A percentile compares a stretch with the other conserved stretches of the same genome.
Conservation (phyloP, 1,140 invertebrate species). For the Aphelinus certus region DNA sequence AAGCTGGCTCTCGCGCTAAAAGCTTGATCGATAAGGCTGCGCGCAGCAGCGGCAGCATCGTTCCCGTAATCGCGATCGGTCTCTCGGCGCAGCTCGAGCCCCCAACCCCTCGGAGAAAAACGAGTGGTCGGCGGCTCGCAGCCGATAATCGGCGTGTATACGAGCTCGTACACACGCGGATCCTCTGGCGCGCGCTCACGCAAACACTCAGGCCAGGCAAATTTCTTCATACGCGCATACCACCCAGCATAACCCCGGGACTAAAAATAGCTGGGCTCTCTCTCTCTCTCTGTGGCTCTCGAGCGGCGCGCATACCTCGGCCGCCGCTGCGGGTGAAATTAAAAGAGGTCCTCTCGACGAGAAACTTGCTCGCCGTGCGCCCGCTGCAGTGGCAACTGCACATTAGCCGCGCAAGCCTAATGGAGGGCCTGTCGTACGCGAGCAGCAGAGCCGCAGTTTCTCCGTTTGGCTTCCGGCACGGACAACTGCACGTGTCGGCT, state of each 20-base stretch:
- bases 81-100: neutral
- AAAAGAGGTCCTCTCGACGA: slow-evolving; percentile 1
- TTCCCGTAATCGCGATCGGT: slow-evolving; percentile 7
- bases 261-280: slow-evolving; percentile 21
- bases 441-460: neutral
- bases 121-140: neutral
- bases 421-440: neutral
- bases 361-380: no score
- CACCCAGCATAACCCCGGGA: neutral
- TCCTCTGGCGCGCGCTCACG: neutral
- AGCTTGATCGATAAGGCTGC: no score
- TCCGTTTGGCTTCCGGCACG: slow-evolving; percentile 27
- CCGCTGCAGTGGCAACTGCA: slow-evolving; percentile 3
- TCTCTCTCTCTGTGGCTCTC: no score
- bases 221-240: neutral
- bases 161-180: neutral
- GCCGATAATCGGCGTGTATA: neutral
- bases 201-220: slow-evolving; percentile 18
- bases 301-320: neutral
- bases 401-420: slow-evolving; percentile 8
- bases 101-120: slow-evolving; percentile 1
- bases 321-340: neutral
- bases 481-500: neutral
- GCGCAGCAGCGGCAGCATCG: slow-evolving; percentile 5
- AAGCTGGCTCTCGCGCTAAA: no score